Percentiles rank a stretch among this genome's conserved stretches.
phyloP scores from a whole-genome alignment of 2,113 vertebrate species.

The Vulpes lagopus region DNA sequence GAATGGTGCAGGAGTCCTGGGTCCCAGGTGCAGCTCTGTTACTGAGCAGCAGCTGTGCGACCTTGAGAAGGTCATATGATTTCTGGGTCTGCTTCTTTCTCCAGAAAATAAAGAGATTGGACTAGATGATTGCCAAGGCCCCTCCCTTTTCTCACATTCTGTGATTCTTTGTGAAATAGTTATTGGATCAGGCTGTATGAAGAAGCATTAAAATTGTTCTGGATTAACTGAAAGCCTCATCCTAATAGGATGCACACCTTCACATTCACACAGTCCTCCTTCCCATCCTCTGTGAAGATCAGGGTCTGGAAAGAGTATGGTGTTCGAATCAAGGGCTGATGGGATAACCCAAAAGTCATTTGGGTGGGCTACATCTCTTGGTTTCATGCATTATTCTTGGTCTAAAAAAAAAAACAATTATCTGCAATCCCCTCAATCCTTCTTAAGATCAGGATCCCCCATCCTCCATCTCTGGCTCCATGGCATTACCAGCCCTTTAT shows the following conservation, averaged over 20 bases:
- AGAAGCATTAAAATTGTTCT: not conserved
- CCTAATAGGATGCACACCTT: not conserved
- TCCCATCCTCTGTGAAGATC: not conserved
- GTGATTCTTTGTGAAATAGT: not conserved
- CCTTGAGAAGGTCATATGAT: conserved; percentile 40
- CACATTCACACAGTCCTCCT: not conserved
- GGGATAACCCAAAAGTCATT: not conserved
- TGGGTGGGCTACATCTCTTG: not conserved
- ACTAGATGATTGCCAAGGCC: not conserved
- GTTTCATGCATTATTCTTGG: not conserved
- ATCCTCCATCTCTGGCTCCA: not conserved
- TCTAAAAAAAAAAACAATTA: not conserved
- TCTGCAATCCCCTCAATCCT: not conserved
- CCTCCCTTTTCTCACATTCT: not conserved
- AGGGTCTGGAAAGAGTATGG: not conserved
- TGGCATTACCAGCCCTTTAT: not conserved
- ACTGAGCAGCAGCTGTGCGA: not conserved
- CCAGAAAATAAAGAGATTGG: not conserved
- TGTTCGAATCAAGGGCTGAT: not conserved
- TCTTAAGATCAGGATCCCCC: not conserved
- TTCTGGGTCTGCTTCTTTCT: not conserved
- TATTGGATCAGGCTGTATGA: not conserved
- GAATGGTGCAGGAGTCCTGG: not conserved
- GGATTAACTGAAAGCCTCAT: not conserved
- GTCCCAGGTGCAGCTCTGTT: not conserved